These are phyloP conservation scores for Melanotus villosus DNA, from an alignment of 2,888 invertebrate genomes.

Conservation along the genomic window DNA sequence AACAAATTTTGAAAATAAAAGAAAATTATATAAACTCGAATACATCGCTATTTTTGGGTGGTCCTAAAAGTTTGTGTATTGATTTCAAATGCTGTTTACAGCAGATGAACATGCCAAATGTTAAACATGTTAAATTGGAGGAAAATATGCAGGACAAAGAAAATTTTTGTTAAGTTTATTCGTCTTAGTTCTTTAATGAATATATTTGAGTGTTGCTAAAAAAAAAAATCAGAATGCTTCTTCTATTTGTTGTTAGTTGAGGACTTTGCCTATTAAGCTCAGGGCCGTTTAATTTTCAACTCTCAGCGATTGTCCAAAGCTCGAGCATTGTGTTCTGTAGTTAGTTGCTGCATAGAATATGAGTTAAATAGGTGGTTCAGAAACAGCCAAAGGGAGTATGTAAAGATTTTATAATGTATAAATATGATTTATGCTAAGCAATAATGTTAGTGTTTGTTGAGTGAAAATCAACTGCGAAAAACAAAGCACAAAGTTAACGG, in stretches of 20 bases:
- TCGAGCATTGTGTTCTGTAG: background rate
- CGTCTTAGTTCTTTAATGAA: too few relatives aligned
- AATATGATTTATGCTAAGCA: constrained; percentile 18
- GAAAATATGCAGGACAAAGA: too few relatives aligned
- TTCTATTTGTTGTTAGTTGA: background rate
- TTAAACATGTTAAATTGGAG: too few relatives aligned
- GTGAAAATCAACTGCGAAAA: constrained; percentile 24
- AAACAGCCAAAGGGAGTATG: constrained; percentile 12
- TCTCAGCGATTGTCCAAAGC: background rate
- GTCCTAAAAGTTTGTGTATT: too few relatives aligned
- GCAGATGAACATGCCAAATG: too few relatives aligned
- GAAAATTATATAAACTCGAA: too few relatives aligned
- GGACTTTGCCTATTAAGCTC: background rate
- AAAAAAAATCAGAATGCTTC: too few relatives aligned
- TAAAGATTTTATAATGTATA: constrained; percentile 16
- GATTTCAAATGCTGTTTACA: too few relatives aligned
- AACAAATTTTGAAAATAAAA: too few relatives aligned
- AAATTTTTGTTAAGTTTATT: too few relatives aligned
- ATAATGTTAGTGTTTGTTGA: constrained; percentile 20
- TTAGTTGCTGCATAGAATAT: constrained; percentile 8
- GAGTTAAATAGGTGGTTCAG: background rate
- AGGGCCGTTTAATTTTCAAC: background rate
- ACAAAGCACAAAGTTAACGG: constrained; percentile 18
- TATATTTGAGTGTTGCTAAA: too few relatives aligned
- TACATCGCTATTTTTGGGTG: too few relatives aligned